These are phyloP conservation scores for Mola mola DNA, from an alignment of 2,113 vertebrate genomes.

Conservation along the genomic window DNA sequence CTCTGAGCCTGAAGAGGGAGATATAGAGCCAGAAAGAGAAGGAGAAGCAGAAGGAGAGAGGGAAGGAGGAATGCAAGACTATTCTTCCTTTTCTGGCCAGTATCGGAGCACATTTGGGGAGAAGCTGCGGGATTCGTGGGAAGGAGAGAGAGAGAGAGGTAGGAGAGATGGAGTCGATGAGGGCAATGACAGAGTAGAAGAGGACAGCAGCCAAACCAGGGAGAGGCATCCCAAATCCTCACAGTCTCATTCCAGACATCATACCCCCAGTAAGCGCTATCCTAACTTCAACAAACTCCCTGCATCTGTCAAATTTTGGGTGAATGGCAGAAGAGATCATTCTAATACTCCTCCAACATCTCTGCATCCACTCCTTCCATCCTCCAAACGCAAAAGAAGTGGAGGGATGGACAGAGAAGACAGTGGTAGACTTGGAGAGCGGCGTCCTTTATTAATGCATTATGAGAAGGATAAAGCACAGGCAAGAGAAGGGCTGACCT, in stretches of 20 bases:
- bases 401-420: slow-evolving; percentile 74
- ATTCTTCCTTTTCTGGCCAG: slow-evolving; percentile 80
- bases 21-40: slow-evolving; percentile 79
- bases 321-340: slow-evolving; percentile 73
- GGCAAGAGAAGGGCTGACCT: slow-evolving; percentile 81
- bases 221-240: slow-evolving; percentile 76
- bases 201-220: slow-evolving; percentile 72
- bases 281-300: slow-evolving; percentile 84
- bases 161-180: slow-evolving; percentile 77
- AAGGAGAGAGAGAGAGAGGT: slow-evolving; percentile 76
- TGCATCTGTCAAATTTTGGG: slow-evolving; percentile 85
- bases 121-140: slow-evolving; percentile 79
- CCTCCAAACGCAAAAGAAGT: slow-evolving; percentile 78
- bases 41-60: slow-evolving; percentile 78
- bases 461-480: slow-evolving; percentile 81
- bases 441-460: slow-evolving; percentile 81
- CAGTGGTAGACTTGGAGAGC: slow-evolving; percentile 73
- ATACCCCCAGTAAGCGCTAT: slow-evolving; percentile 75
- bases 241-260: slow-evolving; percentile 69
- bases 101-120: slow-evolving; percentile 79
- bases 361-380: slow-evolving; percentile 78
- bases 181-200: slow-evolving; percentile 77
- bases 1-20: slow-evolving; percentile 82
- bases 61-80: slow-evolving; percentile 78
- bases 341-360: slow-evolving; percentile 75